Conservation (phyloP, 2,888 invertebrate genomes). For the Orgyia antiqua region DNA sequence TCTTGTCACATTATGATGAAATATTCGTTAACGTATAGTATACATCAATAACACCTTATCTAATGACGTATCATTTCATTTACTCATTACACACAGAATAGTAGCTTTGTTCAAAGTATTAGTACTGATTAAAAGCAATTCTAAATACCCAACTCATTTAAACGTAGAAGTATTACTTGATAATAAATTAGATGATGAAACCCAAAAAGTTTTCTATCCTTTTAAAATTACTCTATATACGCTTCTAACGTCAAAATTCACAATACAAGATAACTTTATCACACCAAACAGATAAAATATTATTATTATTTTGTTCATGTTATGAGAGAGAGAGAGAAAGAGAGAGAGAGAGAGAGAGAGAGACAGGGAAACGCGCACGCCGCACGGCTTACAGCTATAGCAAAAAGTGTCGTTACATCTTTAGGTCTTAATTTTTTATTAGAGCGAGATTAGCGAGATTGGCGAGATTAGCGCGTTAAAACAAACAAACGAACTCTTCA, state of each 20-base stretch:
- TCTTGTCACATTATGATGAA: no score
- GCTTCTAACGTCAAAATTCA: not conserved
- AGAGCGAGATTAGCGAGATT: no score
- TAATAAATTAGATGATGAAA: not conserved
- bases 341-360: no score
- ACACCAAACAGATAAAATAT: not conserved
- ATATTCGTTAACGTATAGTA: not conserved
- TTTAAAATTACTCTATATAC: not conserved
- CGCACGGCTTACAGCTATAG: no score
- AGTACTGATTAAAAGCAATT: not conserved
- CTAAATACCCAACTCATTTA: not conserved
- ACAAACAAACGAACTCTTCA: no score
- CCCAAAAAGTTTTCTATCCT: not conserved
- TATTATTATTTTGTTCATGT: no score
- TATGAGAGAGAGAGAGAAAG: no score
- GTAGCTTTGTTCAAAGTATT: not conserved
- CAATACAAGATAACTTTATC: not conserved
- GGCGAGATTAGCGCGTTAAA: no score
- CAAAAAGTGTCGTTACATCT: no score
- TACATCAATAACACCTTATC: not conserved
- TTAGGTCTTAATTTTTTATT: no score
- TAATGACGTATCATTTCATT: not conserved
- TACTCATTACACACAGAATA: not conserved
- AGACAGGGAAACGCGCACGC: no score
- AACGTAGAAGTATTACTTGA: not conserved